Conservation (phyloP, 2,888 invertebrate species). For the Tachina grossa region DNA sequence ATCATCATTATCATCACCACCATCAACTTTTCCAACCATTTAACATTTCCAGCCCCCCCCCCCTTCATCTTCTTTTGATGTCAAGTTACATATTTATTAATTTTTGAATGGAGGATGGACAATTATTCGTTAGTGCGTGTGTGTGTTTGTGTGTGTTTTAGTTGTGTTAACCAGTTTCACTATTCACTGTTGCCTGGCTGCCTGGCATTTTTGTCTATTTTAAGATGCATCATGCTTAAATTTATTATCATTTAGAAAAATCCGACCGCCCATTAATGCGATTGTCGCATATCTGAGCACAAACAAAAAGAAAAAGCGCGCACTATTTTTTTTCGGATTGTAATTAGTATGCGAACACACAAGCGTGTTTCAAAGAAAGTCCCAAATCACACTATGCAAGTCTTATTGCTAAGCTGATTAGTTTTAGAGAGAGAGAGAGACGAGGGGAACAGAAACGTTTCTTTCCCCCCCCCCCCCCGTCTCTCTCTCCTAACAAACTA, state of each 20-base stretch:
- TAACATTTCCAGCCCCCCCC: constrained; percentile 36
- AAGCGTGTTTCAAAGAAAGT: constrained; percentile 56
- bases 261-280: constrained; percentile 73
- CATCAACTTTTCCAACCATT: constrained; percentile 52
- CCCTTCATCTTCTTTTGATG: constrained; percentile 31
- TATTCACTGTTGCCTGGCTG: constrained; percentile 41
- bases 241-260: constrained; percentile 69
- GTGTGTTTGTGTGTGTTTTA: background rate
- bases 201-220: constrained; percentile 51
- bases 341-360: background rate
- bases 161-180: constrained; percentile 50
- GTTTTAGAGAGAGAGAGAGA: too few relatives aligned
- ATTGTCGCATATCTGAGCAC: constrained; percentile 72
- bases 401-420: too few relatives aligned
- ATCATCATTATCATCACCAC: constrained; percentile 18
- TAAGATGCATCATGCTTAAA: constrained; percentile 65
- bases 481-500: too few relatives aligned
- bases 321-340: background rate
- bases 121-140: constrained; percentile 20
- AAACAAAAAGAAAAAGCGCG: constrained; percentile 27
- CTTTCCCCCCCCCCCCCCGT: too few relatives aligned
- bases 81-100: constrained; percentile 44
- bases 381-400: too few relatives aligned
- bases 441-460: too few relatives aligned
- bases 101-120: constrained; percentile 63